Conservation (phyloP, 2,113 vertebrate species). For the Chionis minor region DNA sequence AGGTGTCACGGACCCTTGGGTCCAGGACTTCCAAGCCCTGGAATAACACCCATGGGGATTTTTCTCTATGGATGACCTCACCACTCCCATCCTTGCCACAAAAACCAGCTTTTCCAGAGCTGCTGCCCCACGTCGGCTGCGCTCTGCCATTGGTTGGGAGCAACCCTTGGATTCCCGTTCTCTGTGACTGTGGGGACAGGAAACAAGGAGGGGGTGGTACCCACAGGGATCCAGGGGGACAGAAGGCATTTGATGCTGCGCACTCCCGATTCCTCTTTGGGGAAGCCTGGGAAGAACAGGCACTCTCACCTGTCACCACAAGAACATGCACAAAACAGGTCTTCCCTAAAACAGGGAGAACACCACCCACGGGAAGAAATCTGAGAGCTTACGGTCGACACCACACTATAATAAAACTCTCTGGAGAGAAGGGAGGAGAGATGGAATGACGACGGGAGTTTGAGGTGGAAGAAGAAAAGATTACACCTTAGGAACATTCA, state of each 20-base stretch:
- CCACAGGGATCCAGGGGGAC: neutral
- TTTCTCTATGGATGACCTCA: neutral
- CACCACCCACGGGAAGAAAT: neutral
- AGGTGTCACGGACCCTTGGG: neutral
- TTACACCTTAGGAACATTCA: neutral
- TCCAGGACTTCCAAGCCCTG: neutral
- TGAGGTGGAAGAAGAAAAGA: neutral
- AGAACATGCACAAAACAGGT: neutral
- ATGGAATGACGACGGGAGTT: neutral
- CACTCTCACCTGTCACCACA: neutral
- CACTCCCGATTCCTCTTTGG: neutral
- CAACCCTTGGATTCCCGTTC: neutral
- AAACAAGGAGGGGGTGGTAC: neutral
- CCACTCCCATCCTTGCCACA: neutral
- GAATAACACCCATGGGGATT: neutral
- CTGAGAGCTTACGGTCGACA: neutral
- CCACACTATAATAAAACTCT: neutral
- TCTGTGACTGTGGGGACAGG: neutral
- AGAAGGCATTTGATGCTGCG: neutral
- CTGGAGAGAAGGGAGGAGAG: neutral
- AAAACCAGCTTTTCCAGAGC: neutral
- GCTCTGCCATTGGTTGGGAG: neutral
- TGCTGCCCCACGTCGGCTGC: fast-evolving
- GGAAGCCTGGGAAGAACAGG: neutral
- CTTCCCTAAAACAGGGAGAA: neutral